phyloP scores from a whole-genome alignment of 1,140 invertebrate genomes.

The Drosophila pandora region DNA sequence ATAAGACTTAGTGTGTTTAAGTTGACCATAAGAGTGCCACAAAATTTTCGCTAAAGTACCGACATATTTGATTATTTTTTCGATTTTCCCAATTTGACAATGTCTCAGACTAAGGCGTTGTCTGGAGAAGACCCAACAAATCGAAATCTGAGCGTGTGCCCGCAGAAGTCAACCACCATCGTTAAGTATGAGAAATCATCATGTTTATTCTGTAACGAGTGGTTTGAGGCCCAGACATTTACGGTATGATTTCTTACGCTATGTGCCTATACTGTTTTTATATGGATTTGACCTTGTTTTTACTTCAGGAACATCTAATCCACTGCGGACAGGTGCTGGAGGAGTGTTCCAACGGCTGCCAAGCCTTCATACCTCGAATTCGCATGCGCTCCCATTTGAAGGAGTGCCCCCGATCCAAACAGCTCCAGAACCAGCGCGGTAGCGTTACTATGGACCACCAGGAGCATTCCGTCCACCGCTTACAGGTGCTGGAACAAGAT shows the following conservation, averaged over 20 bases:
- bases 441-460: constrained; percentile 65
- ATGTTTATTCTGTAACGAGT: constrained; percentile 87
- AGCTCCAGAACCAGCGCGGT: constrained; percentile 27
- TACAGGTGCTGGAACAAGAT: constrained; percentile 75
- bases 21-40: constrained; percentile 43
- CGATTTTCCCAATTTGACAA: background rate
- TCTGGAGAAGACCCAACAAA: constrained; percentile 8
- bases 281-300: background rate
- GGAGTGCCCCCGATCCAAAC: constrained; percentile 84
- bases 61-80: background rate
- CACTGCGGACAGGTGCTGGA: constrained; percentile 88
- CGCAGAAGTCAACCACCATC: constrained; percentile 67
- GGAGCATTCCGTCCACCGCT: constrained; percentile 66
- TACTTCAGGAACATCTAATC: constrained; percentile 86
- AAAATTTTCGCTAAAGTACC: background rate
- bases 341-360: constrained; percentile 87
- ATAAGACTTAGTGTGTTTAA: constrained; percentile 58
- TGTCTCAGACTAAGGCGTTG: constrained; percentile 46
- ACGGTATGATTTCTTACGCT: constrained; percentile 78
- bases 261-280: background rate
- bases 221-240: constrained; percentile 85
- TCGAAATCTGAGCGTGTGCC: constrained; percentile 10
- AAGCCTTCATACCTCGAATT: constrained; percentile 87
- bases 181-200: constrained; percentile 83
- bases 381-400: constrained; percentile 85